phyloP scores from a whole-genome alignment of 2,113 vertebrate species.

The Brachyhypopomus gauderio region DNA sequence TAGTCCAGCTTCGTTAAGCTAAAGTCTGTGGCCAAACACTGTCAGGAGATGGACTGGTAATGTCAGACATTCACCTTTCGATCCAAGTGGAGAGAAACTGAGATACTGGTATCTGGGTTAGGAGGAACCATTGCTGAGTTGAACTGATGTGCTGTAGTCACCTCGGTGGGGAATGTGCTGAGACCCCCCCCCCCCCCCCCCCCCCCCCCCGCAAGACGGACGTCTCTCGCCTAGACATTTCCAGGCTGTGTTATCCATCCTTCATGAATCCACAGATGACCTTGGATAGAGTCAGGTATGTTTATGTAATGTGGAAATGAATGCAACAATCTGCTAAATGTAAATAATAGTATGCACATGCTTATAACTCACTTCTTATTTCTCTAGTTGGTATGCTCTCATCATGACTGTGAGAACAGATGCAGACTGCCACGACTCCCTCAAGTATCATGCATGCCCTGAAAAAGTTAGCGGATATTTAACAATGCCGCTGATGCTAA shows the following conservation, averaged over 20 bases:
- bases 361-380: not conserved
- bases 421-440: not conserved
- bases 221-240: not conserved
- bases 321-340: not conserved
- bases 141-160: slow-evolving; percentile 6
- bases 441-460: not conserved
- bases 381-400: not conserved
- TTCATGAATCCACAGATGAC: not conserved
- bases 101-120: not conserved
- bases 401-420: not conserved
- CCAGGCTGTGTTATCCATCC: not conserved
- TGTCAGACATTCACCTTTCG: slow-evolving; percentile 22
- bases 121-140: slow-evolving; percentile 6
- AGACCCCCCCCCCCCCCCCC: slow-evolving; percentile 23
- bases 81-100: slow-evolving; percentile 15
- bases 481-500: not conserved
- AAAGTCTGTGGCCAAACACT: slow-evolving; percentile 28
- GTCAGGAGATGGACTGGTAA: slow-evolving; percentile 22
- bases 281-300: not conserved
- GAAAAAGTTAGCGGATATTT: not conserved
- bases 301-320: not conserved
- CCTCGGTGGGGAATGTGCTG: not conserved
- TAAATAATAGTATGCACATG: not conserved
- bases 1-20: slow-evolving; percentile 16
- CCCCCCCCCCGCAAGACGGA: no score